Conservation (phyloP, 2,888 invertebrate species). For the Arctia plantaginis region DNA sequence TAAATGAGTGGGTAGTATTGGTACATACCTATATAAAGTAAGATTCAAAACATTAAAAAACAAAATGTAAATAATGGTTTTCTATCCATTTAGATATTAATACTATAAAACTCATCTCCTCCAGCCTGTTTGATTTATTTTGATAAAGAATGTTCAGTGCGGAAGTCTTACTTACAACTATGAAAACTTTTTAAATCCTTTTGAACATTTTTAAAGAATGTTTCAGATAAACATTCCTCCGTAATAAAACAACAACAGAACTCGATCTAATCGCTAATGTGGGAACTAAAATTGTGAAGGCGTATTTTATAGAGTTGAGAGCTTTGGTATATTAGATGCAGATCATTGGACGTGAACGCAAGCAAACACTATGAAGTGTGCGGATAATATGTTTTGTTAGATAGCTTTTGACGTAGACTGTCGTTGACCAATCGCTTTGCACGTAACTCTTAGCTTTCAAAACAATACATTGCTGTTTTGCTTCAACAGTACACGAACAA, state of each 20-base stretch:
- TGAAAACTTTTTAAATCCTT: not conserved
- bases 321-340: conserved; percentile 46
- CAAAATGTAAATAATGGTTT: not conserved
- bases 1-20: not conserved
- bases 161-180: not conserved
- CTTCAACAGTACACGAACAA: not conserved
- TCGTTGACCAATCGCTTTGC: conserved; percentile 27
- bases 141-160: not conserved
- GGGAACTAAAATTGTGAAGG: conserved; percentile 26
- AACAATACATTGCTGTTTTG: conserved; percentile 37
- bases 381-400: conserved; percentile 40
- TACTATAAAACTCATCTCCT: not conserved
- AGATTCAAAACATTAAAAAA: not conserved
- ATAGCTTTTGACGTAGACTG: conserved; percentile 39
- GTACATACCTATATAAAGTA: not conserved
- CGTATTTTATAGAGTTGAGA: conserved; percentile 40
- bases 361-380: conserved; percentile 47
- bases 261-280: conserved; percentile 16
- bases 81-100: not conserved
- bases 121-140: not conserved
- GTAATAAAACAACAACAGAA: conserved; percentile 8
- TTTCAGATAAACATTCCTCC: not conserved
- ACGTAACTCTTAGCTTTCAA: conserved; percentile 7
- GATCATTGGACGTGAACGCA: conserved; percentile 45
- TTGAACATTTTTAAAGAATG: conserved; percentile 22